Conservation (phyloP, 2,888 invertebrate genomes). For the Melanostoma scalare region DNA sequence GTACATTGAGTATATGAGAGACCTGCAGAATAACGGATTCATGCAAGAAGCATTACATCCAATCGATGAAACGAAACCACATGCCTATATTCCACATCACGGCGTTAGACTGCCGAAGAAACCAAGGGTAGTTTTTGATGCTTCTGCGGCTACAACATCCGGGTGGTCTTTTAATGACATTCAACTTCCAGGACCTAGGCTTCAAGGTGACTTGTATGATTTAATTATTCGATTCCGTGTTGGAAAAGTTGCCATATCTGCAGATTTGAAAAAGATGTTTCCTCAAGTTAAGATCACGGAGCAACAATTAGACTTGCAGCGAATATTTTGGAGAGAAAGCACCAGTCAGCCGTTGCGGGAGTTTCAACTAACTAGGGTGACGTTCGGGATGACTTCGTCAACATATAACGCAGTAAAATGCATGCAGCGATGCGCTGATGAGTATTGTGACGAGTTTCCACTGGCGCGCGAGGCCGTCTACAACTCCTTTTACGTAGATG, state of each 20-base stretch:
- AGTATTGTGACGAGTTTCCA: neutral
- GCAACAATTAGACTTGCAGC: slow-evolving; percentile 13
- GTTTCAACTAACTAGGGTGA: slow-evolving; percentile 4
- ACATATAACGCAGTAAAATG: slow-evolving; percentile 5
- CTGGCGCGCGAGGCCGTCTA: neutral
- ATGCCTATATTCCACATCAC: slow-evolving; percentile 24
- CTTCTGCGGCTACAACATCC: neutral
- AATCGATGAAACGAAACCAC: slow-evolving; percentile 12
- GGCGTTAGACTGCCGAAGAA: slow-evolving; percentile 13
- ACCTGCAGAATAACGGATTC: neutral
- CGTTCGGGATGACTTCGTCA: slow-evolving; percentile 11
- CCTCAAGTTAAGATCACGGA: slow-evolving; percentile 10
- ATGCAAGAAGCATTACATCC: slow-evolving; percentile 1
- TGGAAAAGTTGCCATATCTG: too few relatives aligned
- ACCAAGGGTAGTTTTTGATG: slow-evolving; percentile 14
- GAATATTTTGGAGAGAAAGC: slow-evolving; percentile 12
- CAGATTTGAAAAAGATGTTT: slow-evolving; percentile 6
- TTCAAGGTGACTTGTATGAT: too few relatives aligned
- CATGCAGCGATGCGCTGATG: slow-evolving; percentile 10
- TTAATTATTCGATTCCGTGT: too few relatives aligned
- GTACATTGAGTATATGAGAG: slow-evolving; percentile 1
- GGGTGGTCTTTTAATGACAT: slow-evolving; percentile 9
- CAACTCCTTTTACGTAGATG: neutral
- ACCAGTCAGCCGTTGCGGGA: neutral
- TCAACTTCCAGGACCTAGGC: slow-evolving; percentile 3